Conservation (phyloP, 2,888 invertebrate species). For the Lobophora halterata region DNA sequence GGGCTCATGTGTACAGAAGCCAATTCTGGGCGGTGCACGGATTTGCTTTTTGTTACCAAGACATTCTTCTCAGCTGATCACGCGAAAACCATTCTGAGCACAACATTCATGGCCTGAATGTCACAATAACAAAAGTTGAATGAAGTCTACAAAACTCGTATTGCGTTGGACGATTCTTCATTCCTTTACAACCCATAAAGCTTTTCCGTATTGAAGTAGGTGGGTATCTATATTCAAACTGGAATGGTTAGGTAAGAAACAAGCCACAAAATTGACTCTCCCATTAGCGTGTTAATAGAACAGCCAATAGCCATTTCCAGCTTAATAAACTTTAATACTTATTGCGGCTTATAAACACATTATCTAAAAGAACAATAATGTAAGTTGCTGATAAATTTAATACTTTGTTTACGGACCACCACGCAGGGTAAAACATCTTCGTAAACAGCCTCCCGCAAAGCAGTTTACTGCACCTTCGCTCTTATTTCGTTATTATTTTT, state of each 20-base stretch:
- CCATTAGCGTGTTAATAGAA: too few species aligned
- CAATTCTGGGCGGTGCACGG: constrained; percentile 60
- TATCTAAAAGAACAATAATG: too few species aligned
- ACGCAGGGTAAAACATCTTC: constrained; percentile 23
- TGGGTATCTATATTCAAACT: not conserved
- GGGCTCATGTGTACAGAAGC: constrained; percentile 71
- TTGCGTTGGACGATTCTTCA: too few species aligned
- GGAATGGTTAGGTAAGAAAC: constrained; percentile 1
- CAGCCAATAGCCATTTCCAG: constrained; percentile 4
- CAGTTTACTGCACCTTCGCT: constrained; percentile 52
- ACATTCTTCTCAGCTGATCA: constrained; percentile 59
- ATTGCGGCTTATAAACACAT: constrained; percentile 46
- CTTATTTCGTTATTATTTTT: constrained; percentile 74
- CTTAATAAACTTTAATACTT: constrained; percentile 29
- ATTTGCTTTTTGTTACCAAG: constrained; percentile 58
- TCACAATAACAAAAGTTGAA: constrained; percentile 13
- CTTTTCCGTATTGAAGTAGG: too few species aligned
- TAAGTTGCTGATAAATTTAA: constrained; percentile 63
- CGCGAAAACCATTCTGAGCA: constrained; percentile 42
- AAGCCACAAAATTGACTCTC: constrained; percentile 10
- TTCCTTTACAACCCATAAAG: not conserved
- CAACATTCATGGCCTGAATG: constrained; percentile 26
- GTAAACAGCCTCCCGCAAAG: constrained; percentile 61
- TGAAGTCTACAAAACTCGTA: constrained; percentile 9
- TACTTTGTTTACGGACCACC: constrained; percentile 72